Conservation (phyloP, 2,888 invertebrate genomes). For the Perizoma affinitatum region DNA sequence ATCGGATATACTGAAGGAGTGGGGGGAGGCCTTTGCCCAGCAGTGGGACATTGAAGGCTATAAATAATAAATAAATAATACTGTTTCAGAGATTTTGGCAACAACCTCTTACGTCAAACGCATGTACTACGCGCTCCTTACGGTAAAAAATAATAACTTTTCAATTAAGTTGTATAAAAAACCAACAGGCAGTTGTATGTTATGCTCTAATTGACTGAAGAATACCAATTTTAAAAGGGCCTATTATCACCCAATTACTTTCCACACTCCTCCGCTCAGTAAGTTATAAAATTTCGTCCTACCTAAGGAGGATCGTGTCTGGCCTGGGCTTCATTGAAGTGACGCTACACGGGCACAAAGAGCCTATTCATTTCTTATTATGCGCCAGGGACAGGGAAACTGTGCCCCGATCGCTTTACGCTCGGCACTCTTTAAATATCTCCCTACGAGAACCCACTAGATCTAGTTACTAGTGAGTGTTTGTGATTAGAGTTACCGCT, state of each 20-base stretch:
- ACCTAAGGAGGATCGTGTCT: constrained; percentile 46
- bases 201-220: neutral
- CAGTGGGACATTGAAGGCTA: too few relatives aligned
- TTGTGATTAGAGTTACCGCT: neutral
- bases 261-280: constrained; percentile 21
- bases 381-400: constrained; percentile 30
- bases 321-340: constrained; percentile 49
- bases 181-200: neutral
- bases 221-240: constrained; percentile 3
- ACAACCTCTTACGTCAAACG: too few relatives aligned
- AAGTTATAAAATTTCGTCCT: constrained; percentile 48
- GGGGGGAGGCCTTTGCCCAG: too few relatives aligned
- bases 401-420: constrained; percentile 15
- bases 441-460: constrained; percentile 10
- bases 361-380: constrained; percentile 55
- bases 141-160: too few relatives aligned
- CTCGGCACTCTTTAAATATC: constrained; percentile 19
- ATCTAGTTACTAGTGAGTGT: neutral
- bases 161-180: too few relatives aligned
- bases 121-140: too few relatives aligned
- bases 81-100: too few relatives aligned
- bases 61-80: too few relatives aligned
- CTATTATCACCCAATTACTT: constrained; percentile 28
- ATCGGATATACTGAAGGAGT: too few relatives aligned
- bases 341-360: constrained; percentile 53